Conservation (phyloP, 2,797 vertebrate species). For the Lutjanus argentimaculatus region DNA sequence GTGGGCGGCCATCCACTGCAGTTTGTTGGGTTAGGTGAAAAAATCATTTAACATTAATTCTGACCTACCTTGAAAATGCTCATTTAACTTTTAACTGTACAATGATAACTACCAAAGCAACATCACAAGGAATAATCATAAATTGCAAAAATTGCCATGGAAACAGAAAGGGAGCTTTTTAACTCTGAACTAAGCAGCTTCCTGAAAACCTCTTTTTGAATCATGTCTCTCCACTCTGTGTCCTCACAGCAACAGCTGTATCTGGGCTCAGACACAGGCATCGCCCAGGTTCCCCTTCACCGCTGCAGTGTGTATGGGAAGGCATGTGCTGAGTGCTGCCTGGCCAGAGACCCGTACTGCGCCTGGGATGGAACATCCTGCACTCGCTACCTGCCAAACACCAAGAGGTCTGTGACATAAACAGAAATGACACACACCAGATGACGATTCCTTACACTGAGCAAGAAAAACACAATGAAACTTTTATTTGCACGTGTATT, state of each 20-base stretch:
- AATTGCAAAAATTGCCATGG: not conserved
- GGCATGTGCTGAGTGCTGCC: conserved; percentile 94
- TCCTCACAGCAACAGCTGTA: conserved; percentile 95
- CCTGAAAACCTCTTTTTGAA: conserved; percentile 10
- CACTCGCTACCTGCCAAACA: conserved; percentile 93
- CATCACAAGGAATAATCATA: not conserved
- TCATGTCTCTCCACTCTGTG: not conserved
- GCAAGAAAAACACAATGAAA: not conserved
- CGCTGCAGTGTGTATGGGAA: conserved; percentile 93
- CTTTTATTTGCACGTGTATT: not conserved
- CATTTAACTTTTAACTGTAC: not conserved
- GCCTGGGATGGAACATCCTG: conserved; percentile 94
- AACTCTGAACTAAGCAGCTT: not conserved
- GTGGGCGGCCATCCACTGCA: no score
- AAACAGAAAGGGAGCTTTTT: not conserved
- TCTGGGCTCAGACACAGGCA: conserved; percentile 86
- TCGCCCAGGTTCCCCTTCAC: conserved; percentile 93
- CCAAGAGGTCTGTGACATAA: conserved; percentile 87
- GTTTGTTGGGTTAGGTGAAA: no score
- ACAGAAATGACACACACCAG: not conserved
- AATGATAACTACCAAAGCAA: not conserved
- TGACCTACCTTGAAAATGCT: no score
- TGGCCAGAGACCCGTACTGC: conserved; percentile 95
- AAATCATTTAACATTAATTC: no score
- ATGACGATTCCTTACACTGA: not conserved